A percentile compares a stretch with the other conserved stretches of the same genome.
Evolutionary conservation across 2,888 invertebrate genomes (phyloP).

Genomic region (Cheilosia pagana): DNA sequence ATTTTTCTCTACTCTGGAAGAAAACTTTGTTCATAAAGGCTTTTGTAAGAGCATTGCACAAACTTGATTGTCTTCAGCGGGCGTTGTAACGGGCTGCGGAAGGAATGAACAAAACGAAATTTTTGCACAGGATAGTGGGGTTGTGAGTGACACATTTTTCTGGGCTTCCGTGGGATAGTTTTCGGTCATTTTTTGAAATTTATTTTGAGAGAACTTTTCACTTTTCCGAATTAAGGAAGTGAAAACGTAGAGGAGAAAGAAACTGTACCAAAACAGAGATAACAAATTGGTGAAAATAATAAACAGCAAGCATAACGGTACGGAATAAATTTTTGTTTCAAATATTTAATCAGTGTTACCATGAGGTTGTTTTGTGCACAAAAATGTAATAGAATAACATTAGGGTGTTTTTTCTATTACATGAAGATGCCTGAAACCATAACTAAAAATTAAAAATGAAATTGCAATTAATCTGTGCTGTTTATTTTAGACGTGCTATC

Average conservation of each 20-base stretch:
- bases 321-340: not conserved
- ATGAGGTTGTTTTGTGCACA: too few relatives aligned
- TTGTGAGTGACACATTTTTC: not conserved
- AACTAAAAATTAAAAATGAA: too few relatives aligned
- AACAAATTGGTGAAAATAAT: not conserved
- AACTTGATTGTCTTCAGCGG: conserved; percentile 31
- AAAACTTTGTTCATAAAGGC: not conserved
- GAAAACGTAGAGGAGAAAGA: not conserved
- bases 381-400: too few relatives aligned
- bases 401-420: too few relatives aligned
- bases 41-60: conserved; percentile 6
- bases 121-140: conserved; percentile 22
- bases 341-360: too few relatives aligned
- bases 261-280: conserved; percentile 38
- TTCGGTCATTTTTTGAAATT: conserved; percentile 15
- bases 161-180: not conserved
- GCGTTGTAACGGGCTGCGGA: conserved; percentile 9
- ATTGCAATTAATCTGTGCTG: too few relatives aligned
- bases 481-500: too few relatives aligned
- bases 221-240: not conserved
- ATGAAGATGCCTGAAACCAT: too few relatives aligned
- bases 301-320: conserved; percentile 48
- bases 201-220: too few relatives aligned
- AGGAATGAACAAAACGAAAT: conserved; percentile 26
- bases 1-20: conserved; percentile 76